Percentiles rank a stretch among this genome's conserved stretches.
Conservation (phyloP, 2,888 invertebrate genomes). For the Dynastes maya region DNA sequence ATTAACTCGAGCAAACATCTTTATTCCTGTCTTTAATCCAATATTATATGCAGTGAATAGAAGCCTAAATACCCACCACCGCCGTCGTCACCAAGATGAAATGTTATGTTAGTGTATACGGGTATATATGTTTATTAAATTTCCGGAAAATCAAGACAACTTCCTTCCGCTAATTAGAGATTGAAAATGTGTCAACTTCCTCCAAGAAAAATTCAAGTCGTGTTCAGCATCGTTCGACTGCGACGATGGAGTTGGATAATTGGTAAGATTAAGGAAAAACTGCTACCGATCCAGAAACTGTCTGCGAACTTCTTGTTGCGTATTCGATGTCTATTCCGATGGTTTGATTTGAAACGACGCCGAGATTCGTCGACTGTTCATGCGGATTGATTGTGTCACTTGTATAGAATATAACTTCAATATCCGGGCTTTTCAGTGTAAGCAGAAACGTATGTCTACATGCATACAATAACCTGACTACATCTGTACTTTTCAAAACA, state of each 20-base stretch:
- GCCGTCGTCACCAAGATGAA: conserved; percentile 20
- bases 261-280: conserved; percentile 41
- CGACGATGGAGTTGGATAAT: conserved; percentile 28
- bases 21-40: conserved; percentile 43
- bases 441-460: neutral
- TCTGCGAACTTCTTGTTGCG: conserved; percentile 10
- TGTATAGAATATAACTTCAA: conserved; percentile 31
- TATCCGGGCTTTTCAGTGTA: neutral
- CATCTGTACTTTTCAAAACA: neutral
- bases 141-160: conserved; percentile 11
- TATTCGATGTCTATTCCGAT: conserved; percentile 13
- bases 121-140: conserved; percentile 16
- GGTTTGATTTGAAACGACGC: conserved; percentile 16
- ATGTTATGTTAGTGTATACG: conserved; percentile 21
- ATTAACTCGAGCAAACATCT: conserved; percentile 42
- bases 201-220: conserved; percentile 24
- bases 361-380: conserved; percentile 2
- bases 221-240: conserved; percentile 15
- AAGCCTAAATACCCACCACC: conserved; percentile 32
- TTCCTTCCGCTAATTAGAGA: conserved; percentile 27
- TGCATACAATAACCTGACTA: neutral
- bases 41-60: conserved; percentile 42
- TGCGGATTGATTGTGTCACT: conserved; percentile 33
- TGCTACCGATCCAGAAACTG: conserved; percentile 22
- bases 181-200: conserved; percentile 34